Percentiles rank a stretch among this genome's conserved stretches.
phyloP scores from a whole-genome alignment of 37 sponge, comb jelly and placozoan genomes.

The Halichondria panicea region DNA sequence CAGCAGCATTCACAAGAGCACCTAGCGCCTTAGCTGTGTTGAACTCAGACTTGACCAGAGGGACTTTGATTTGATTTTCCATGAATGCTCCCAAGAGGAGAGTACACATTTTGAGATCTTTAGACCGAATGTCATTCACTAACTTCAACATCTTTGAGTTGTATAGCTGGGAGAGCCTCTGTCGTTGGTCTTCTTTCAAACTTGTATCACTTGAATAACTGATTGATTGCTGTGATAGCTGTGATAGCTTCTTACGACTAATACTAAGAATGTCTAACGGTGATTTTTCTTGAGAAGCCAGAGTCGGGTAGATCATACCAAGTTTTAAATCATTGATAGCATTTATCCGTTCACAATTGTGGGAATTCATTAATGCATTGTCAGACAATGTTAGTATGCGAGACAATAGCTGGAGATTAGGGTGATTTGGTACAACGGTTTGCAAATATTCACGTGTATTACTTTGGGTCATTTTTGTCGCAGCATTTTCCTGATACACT shows the following conservation, averaged over 20 bases:
- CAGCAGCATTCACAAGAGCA: constrained; percentile 3
- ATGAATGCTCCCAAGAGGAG: constrained; percentile 58
- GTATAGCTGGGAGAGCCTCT: constrained; percentile 13
- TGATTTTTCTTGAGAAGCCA: not conserved
- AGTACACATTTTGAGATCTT: constrained; percentile 28
- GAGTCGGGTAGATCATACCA: not conserved
- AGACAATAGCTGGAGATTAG: no score
- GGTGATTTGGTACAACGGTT: no score
- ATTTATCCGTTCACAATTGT: no score
- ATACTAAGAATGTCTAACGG: constrained; percentile 8
- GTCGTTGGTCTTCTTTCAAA: no score
- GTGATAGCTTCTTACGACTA: constrained; percentile 14
- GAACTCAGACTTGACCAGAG: constrained; percentile 38
- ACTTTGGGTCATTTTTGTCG: no score
- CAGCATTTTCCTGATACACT: no score
- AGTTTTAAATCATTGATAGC: constrained; percentile 3
- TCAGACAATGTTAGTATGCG: no score
- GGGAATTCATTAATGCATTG: no score
- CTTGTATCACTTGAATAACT: no score
- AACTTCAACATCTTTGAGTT: constrained; percentile 32
- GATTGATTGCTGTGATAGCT: constrained; percentile 19
- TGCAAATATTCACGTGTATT: no score
- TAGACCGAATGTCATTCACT: constrained; percentile 9
- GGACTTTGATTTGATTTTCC: constrained; percentile 53
- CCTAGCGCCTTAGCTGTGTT: constrained; percentile 45